phyloP scores from a whole-genome alignment of 2,113 vertebrate species.

The Uropsilus gracilis region DNA sequence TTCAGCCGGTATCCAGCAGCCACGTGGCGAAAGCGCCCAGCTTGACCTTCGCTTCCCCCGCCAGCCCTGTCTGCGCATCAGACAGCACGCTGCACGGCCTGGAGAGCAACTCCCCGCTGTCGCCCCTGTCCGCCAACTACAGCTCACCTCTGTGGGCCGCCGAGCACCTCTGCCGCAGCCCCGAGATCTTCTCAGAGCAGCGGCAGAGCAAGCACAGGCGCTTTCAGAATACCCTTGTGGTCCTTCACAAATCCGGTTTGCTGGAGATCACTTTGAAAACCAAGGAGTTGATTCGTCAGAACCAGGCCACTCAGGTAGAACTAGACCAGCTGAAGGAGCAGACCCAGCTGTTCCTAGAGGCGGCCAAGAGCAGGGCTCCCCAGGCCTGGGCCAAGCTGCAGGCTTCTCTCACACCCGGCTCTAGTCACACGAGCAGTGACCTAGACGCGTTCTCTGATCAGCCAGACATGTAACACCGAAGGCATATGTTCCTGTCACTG shows the following conservation, averaged over 20 bases:
- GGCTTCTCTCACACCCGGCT: conserved; percentile 82
- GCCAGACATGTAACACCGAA: conserved; percentile 76
- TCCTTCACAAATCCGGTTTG: conserved; percentile 91
- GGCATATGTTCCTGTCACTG: conserved; percentile 24
- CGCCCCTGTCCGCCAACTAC: conserved; percentile 60
- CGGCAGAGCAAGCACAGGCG: conserved; percentile 88
- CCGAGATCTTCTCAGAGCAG: conserved; percentile 76
- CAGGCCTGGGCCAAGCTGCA: conserved; percentile 92
- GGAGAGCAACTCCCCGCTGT: conserved; percentile 70
- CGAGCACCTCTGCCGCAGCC: conserved; percentile 80
- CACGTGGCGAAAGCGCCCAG: conserved; percentile 77
- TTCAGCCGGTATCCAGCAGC: conserved; percentile 75
- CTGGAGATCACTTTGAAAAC: conserved; percentile 95
- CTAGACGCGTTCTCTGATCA: conserved; percentile 69
- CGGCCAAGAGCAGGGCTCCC: conserved; percentile 89
- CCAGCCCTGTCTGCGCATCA: conserved; percentile 79
- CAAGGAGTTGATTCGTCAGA: conserved; percentile 95
- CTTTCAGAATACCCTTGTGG: conserved; percentile 94
- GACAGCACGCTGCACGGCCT: conserved; percentile 77
- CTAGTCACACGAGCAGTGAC: conserved; percentile 65
- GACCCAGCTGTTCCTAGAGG: conserved; percentile 91
- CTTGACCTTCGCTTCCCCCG: conserved; percentile 82
- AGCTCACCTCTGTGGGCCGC: conserved; percentile 74
- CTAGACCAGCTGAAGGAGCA: conserved; percentile 92
- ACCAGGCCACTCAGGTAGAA: conserved; percentile 91